A percentile compares a stretch with the other conserved stretches of the same genome.
Conservation (phyloP, 2,797 vertebrate genomes). For the Gallinago nigripennis region DNA sequence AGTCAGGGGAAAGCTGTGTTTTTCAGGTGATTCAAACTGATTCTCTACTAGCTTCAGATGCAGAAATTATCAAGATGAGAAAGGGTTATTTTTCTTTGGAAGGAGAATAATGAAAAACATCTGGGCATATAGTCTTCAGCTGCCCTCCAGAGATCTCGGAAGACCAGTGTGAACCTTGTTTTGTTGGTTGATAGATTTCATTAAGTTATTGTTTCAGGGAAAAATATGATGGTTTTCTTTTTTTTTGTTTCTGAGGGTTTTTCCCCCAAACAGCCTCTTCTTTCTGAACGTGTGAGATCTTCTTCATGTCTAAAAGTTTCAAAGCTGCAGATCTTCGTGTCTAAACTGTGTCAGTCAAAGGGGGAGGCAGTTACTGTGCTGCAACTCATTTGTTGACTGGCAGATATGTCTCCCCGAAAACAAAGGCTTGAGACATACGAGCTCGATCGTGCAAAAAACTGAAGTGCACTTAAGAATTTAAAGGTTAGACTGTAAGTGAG, state of each 20-base stretch:
- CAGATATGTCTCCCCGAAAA: conserved; percentile 18
- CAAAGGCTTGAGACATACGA: not conserved
- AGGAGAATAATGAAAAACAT: conserved; percentile 14
- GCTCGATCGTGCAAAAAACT: not conserved
- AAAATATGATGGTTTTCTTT: not conserved
- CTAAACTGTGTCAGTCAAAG: conserved; percentile 12
- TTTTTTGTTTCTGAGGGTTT: not conserved
- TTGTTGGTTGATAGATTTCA: not conserved
- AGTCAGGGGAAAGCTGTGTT: not conserved
- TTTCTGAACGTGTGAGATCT: not conserved
- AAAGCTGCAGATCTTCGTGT: not conserved
- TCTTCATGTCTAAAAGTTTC: not conserved
- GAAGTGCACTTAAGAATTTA: conserved; percentile 21
- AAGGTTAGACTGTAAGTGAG: conserved; percentile 16
- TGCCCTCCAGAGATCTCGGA: not conserved
- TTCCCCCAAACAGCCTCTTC: not conserved
- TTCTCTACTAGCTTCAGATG: not conserved
- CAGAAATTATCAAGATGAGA: not conserved
- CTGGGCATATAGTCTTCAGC: not conserved
- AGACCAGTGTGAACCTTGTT: not conserved
- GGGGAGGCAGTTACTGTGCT: not conserved
- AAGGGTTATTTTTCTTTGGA: conserved; percentile 15
- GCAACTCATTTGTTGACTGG: conserved; percentile 15
- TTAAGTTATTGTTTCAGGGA: not conserved
- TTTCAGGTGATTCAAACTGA: not conserved